Evolutionary conservation across 2,888 invertebrate genomes (phyloP).

Genomic region (Choreutis nemorana): DNA sequence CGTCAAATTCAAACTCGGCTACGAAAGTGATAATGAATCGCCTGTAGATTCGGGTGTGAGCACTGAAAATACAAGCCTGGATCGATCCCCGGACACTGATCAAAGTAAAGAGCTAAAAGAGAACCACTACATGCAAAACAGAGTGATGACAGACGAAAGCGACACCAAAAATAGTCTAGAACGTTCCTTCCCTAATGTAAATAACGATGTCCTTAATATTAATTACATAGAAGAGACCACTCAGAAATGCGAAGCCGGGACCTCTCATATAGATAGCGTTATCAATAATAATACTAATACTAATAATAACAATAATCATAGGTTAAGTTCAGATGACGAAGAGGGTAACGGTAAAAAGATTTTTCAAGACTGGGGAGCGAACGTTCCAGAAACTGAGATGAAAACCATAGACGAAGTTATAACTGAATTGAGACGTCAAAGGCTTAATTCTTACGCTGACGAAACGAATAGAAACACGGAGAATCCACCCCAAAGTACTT

Average conservation of each 20-base stretch:
- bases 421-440: conserved; percentile 35
- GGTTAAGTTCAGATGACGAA: conserved; percentile 6
- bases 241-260: conserved; percentile 46
- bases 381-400: conserved; percentile 27
- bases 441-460: conserved; percentile 23
- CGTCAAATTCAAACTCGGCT: conserved; percentile 55
- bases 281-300: too few relatives aligned
- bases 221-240: conserved; percentile 39
- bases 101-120: conserved; percentile 38
- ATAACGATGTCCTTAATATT: conserved; percentile 34
- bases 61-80: conserved; percentile 76
- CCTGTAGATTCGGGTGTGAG: conserved; percentile 73
- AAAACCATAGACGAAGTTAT: conserved; percentile 43
- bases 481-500: conserved; percentile 26
- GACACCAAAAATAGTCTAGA: conserved; percentile 27
- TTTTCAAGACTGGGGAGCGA: conserved; percentile 32
- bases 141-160: conserved; percentile 29
- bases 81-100: conserved; percentile 69
- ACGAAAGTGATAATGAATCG: conserved; percentile 57
- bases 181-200: conserved; percentile 39
- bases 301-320: conserved; percentile 15
- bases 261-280: conserved; percentile 23
- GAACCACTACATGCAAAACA: conserved; percentile 50
- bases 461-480: conserved; percentile 20
- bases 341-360: conserved; percentile 14